Evolutionary conservation across 2,113 vertebrate species (phyloP).

Genomic region (Malaclemys terrapin): DNA sequence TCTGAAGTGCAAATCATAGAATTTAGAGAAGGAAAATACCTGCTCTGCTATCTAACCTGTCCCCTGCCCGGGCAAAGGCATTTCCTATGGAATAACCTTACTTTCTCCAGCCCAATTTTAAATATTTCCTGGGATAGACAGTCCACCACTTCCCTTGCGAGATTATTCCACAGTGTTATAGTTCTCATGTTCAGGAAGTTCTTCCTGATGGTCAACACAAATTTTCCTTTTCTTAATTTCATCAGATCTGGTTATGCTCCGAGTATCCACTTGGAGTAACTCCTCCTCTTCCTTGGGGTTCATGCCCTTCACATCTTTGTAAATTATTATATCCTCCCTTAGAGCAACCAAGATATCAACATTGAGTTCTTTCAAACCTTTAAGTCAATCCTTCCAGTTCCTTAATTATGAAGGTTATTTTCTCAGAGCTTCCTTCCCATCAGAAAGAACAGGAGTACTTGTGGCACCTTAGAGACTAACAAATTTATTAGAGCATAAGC

Average conservation of each 20-base stretch:
- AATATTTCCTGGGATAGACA: neutral
- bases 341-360: neutral
- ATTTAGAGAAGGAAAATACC: neutral
- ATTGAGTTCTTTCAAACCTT: neutral
- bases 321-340: neutral
- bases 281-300: neutral
- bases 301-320: neutral
- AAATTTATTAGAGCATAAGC: too few relatives aligned
- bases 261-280: neutral
- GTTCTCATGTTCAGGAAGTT: neutral
- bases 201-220: fast-evolving
- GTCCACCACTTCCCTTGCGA: neutral
- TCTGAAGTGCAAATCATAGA: neutral
- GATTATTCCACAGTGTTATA: neutral
- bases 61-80: neutral
- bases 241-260: fast-evolving
- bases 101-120: neutral
- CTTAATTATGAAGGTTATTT: neutral
- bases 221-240: neutral
- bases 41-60: neutral
- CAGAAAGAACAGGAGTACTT: neutral
- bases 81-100: neutral
- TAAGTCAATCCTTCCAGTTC: neutral
- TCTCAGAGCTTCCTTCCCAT: neutral
- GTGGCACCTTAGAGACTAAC: too few relatives aligned